Evolutionary conservation across 2,888 invertebrate species (phyloP), one percentile per base, ranked within the genome.

Genomic region (Sphaerophoria rueppellii): DNA sequence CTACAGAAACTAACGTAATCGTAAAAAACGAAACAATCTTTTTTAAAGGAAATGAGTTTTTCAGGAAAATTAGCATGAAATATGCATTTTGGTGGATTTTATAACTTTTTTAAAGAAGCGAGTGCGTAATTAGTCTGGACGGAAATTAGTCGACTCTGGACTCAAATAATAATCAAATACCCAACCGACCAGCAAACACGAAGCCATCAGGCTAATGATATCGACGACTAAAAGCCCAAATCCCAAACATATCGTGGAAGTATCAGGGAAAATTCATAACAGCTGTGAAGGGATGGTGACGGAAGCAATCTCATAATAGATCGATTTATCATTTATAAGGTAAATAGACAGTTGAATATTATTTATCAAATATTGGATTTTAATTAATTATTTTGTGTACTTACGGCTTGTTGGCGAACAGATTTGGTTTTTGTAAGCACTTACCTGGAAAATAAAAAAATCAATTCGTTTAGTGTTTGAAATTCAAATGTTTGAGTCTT

Each of bases 1-100:
- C 14, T 35, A 6, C 32, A 43, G 52, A 9, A n/a, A 6, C 4
- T 54, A 16, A 60, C 12, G 1, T 11, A 34, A 60, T 46, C 50
- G 0, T 5, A 12, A 78, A 76, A 67, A 12, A 70, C 57, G 57
- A 61, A 57, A 16, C 9, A 9, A 1, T 4, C 9, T 34, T 43
- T 65, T 60, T 67, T 54, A 52, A 37, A 54, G 52, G 32, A 46
- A 74, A 58, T 78, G 58, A 40, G 24, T 72, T 54, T 80, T 74
- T 70, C 63, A 50, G 32, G 61, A 67, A 81, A 81, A 81, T 80
- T 70, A 81, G 63, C 85, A 85, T 85, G 73, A 81, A 81, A 85
- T 85, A 77, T 81, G 70, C 63, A 77, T 81, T 78, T 70, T 34
- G 32, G 16, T 43, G 43, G 43, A 32, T 54, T 54, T 65, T 61